Base-by-base conservation (phyloP, 2,888 invertebrate genomes). In the Trissonchulus sp. region DNA sequence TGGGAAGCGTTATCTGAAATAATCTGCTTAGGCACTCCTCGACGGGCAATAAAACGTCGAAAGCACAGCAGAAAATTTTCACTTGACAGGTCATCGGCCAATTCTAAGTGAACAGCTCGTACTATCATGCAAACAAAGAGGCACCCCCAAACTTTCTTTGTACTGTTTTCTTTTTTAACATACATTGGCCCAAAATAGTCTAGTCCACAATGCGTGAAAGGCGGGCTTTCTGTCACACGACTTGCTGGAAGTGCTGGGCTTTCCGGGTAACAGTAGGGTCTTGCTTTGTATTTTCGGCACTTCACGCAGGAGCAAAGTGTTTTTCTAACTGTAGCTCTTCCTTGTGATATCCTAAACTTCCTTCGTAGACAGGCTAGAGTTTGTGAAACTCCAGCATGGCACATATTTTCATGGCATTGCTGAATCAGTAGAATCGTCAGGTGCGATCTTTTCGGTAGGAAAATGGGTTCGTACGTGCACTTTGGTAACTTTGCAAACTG, bases 131-230 rank as follows among this genome's bases (percentile, higher is more conserved):
- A 65, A 30, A 33, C 31, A 33, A 65, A 65, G 15, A 65, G 31
- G 65, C 65, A 65, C 28, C 65, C 65, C 65, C 65, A 65, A 30
- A 65, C 65, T 65, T 65, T 65, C 15, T 8, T 65, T 8, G 65
- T 8, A 30, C 65, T 34, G n/a, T 33, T 65, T 65, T 65, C 65
- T 28, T 28, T 65, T 33, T 65, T 65, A 28, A 65, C 65, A n/a
- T 65, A 77, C 23, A 86, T 65, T 0, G 86, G 85, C 0, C 86
- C 86, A 2, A 82, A 80, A 60, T 85, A 80, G 77, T 85, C 85
- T 0, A 85, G 78, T 8, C 84, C 85, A 1, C 77, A 77, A 1
- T 82, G n/a, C 30, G 28, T 23, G 60, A 74, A 74, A 23, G 74
- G 74, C 34, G 65, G 65, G 31, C 31, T 34, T 34, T 65, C 65